phyloP scores from a whole-genome alignment of 2,888 invertebrate genomes.

The Ligdia adustata region DNA sequence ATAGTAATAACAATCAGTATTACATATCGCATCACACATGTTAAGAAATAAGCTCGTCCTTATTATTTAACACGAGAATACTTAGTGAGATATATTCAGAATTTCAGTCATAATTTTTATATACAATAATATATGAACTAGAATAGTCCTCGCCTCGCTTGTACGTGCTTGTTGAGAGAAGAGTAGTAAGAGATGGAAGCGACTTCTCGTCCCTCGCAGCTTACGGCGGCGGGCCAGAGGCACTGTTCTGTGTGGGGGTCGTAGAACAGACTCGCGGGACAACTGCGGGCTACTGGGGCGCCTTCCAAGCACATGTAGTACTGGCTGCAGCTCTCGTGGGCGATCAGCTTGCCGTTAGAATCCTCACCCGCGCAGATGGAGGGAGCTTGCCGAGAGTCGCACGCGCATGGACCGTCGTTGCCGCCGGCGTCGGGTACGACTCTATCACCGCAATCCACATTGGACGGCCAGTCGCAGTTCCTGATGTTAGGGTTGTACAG shows the following conservation, averaged over 20 bases:
- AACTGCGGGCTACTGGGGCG: constrained; percentile 40
- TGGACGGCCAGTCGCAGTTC: constrained; percentile 61
- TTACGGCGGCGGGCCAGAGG: constrained; percentile 51
- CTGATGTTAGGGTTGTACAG: constrained; percentile 72
- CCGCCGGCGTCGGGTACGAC: constrained; percentile 14
- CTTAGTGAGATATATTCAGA: constrained; percentile 11
- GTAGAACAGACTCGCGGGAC: constrained; percentile 44
- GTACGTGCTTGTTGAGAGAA: constrained; percentile 42
- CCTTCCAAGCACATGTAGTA: constrained; percentile 51
- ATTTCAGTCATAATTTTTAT: constrained; percentile 17
- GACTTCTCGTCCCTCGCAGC: constrained; percentile 52
- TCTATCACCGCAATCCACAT: constrained; percentile 36
- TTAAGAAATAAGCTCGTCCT: no score
- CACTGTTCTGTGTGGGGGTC: constrained; percentile 44
- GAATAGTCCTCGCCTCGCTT: constrained; percentile 31
- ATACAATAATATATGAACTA: constrained; percentile 1
- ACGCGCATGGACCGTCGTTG: constrained; percentile 28
- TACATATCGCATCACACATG: no score
- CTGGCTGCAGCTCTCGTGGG: constrained; percentile 52
- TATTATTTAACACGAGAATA: constrained; percentile 21
- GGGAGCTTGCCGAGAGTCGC: constrained; percentile 37
- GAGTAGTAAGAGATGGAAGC: constrained; percentile 12
- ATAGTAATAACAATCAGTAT: no score
- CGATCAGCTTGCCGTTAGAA: constrained; percentile 47
- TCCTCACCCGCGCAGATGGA: constrained; percentile 37